Evolutionary conservation across 2,113 vertebrate genomes (phyloP), one percentile per base, ranked within the genome.

Genomic region (Dromas ardeola): DNA sequence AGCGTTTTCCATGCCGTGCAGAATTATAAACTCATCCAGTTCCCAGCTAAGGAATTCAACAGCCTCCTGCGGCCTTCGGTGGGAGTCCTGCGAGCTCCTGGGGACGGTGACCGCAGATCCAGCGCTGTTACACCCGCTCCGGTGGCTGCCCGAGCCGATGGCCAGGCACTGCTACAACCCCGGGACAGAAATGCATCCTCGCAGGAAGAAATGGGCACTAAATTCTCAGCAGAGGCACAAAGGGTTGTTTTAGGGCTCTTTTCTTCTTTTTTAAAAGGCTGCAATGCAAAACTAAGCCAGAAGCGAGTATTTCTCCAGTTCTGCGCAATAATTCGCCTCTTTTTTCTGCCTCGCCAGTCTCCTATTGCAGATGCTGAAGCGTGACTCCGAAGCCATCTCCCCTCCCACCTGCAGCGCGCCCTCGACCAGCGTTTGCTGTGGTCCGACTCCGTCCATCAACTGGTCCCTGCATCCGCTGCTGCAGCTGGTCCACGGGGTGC

Each of bases 101-200:
- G 42, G 59, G 40, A 53, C 4, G 4, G 25, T 3, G 23, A 90
- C 18, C 38, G 62, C 56, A 53, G 62, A 26, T 45, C 8, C 53
- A 50, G 1, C 1, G 50, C 36, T 71, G 47, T 58, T 73, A 55
- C 72, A 56, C 15, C 3, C 2, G 7, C 4, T 8, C 18, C 2
- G 0, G 21, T 1, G 16, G 50, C 63, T 8, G 6, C 26, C 32
- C 2, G 1, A 55, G 56, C 52, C 3, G 2, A 43, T 2, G 13
- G 26, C 40, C 62, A 14, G 53, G 65, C 82, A 43, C 21, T 38
- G 72, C 36, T 67, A 12, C 63, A 82, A 69, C 84, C 32, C 59
- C 5, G 3, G 26, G 5, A 32, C 3, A 71, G 56, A 34, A n/a
- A 70, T 2, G 4, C 25, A 4, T 15, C n/a, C 61, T 40, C 1